These are phyloP conservation scores for Periphyllus acericola DNA, from an alignment of 2,888 invertebrate genomes.

Conservation along the genomic window DNA sequence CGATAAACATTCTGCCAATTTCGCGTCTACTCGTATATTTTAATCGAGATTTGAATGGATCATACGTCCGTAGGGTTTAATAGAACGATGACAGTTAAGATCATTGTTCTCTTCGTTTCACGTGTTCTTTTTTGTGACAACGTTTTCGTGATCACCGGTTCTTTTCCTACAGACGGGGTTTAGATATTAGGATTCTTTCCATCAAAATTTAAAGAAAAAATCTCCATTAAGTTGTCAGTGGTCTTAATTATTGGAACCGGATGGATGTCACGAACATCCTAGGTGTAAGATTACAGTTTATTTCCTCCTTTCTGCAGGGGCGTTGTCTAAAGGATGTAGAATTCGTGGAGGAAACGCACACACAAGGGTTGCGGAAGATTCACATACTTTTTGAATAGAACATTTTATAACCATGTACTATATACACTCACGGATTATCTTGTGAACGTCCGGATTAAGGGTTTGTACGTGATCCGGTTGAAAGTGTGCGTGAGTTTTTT, in stretches of 20 bases:
- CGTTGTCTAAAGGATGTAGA: slow-evolving; percentile 26
- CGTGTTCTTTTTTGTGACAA: neutral
- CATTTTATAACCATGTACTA: slow-evolving; percentile 36
- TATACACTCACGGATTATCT: slow-evolving; percentile 39
- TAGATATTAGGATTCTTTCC: neutral
- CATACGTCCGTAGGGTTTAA: slow-evolving; percentile 44
- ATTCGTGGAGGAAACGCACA: slow-evolving; percentile 3
- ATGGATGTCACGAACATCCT: slow-evolving; percentile 38
- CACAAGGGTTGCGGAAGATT: slow-evolving; percentile 19
- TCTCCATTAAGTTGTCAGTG: neutral
- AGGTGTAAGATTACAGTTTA: slow-evolving; percentile 54
- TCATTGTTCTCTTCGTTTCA: slow-evolving; percentile 27
- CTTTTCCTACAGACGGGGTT: neutral
- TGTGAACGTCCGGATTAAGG: slow-evolving; percentile 56
- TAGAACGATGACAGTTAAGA: slow-evolving; percentile 45
- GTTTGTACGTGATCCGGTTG: slow-evolving; percentile 54
- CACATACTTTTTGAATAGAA: slow-evolving; percentile 10
- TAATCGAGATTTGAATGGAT: neutral
- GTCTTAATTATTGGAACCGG: slow-evolving; percentile 47
- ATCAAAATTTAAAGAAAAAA: slow-evolving; percentile 1
- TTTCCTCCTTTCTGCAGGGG: slow-evolving; percentile 27
- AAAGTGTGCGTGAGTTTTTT: slow-evolving; percentile 29
- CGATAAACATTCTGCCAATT: neutral
- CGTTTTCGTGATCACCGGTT: slow-evolving; percentile 26
- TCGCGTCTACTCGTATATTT: neutral